Evolutionary conservation across 2,888 invertebrate genomes (phyloP).

Genomic region (Athetis lepigone): DNA sequence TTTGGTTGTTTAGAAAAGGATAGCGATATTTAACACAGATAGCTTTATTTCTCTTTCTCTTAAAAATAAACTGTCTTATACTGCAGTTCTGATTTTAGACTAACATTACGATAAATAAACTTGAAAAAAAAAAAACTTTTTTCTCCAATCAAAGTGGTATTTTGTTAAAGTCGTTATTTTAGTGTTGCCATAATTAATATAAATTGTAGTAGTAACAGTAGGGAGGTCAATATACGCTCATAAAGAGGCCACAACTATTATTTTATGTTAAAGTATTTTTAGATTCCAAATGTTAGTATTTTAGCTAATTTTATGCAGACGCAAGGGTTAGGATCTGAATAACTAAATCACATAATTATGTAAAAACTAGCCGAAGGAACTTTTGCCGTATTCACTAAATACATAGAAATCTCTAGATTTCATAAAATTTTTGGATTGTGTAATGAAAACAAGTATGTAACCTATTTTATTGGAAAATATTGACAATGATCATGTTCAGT

Average conservation of each 20-base stretch:
- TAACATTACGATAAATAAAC: conserved; percentile 19
- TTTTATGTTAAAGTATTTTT: conserved; percentile 17
- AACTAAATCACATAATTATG: conserved; percentile 1
- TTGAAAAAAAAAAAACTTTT: conserved; percentile 3
- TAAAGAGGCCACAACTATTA: conserved; percentile 31
- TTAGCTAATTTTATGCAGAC: no score
- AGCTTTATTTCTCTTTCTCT: background rate
- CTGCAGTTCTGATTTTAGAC: background rate
- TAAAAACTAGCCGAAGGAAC: conserved; percentile 10
- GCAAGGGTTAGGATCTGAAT: conserved; percentile 13
- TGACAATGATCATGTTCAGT: conserved; percentile 38
- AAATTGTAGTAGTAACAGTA: conserved; percentile 18
- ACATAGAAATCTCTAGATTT: background rate
- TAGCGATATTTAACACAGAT: conserved; percentile 15
- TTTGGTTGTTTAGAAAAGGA: background rate
- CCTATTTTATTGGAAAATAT: conserved; percentile 16
- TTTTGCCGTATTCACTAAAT: background rate
- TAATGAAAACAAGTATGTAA: conserved; percentile 6
- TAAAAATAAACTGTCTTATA: background rate
- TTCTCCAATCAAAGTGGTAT: background rate
- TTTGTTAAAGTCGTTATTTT: background rate
- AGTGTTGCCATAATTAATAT: conserved; percentile 21
- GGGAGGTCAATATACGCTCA: conserved; percentile 15
- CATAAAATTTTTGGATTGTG: background rate
- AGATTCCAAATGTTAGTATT: no score